phyloP scores from a whole-genome alignment of 2,113 vertebrate genomes.

The Neolamprologus caudopunctatus region DNA sequence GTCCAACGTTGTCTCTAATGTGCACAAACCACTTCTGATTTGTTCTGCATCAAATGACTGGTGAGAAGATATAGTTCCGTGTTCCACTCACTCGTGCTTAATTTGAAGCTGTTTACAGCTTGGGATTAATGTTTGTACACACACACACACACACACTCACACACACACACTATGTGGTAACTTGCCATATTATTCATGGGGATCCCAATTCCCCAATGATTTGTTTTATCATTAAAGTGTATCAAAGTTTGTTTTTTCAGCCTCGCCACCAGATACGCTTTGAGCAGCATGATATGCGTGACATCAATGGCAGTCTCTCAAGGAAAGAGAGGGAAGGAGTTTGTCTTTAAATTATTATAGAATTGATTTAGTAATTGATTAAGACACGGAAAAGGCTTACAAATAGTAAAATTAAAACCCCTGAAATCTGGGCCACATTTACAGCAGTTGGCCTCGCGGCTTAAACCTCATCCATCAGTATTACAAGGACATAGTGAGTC shows the following conservation, averaged over 20 bases:
- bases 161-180: background rate
- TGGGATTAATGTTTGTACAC: background rate
- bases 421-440: background rate
- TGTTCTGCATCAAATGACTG: conserved; percentile 15
- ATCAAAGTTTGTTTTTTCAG: conserved; percentile 32
- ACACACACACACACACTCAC: background rate
- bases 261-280: background rate
- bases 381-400: background rate
- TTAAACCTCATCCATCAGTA: background rate
- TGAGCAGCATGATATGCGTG: background rate
- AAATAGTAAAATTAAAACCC: background rate
- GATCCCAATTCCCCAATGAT: conserved; percentile 4
- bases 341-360: background rate
- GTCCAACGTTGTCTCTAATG: conserved; percentile 4
- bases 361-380: background rate
- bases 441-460: background rate
- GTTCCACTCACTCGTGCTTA: background rate
- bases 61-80: background rate
- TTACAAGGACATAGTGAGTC: background rate
- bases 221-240: conserved; percentile 36
- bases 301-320: background rate
- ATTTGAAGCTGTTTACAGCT: background rate
- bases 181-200: conserved; percentile 35
- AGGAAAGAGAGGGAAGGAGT: background rate
- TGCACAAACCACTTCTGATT: conserved; percentile 3